Evolutionary conservation across 2,797 vertebrate genomes (phyloP).

Genomic region (Gymnopithys bicolor): DNA sequence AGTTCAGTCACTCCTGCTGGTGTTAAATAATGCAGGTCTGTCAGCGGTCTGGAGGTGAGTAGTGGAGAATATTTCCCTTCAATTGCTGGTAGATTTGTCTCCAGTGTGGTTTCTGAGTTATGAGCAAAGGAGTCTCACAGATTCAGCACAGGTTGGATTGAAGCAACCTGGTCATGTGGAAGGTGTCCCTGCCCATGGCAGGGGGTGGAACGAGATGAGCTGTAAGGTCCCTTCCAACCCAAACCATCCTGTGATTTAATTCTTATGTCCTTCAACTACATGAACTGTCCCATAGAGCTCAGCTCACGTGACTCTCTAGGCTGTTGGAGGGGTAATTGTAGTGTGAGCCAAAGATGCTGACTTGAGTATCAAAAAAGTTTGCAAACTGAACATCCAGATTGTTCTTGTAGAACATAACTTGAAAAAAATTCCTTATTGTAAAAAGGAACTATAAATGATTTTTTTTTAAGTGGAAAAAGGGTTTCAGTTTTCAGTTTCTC

Average conservation of each 20-base stretch:
- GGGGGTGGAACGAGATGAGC: background rate
- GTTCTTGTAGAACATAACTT: background rate
- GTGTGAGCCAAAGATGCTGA: background rate
- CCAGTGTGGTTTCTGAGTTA: background rate
- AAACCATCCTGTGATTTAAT: background rate
- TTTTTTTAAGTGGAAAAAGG: background rate
- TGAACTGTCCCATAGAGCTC: background rate
- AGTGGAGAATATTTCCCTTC: background rate
- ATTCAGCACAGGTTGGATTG: background rate
- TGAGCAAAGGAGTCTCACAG: background rate
- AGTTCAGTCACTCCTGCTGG: background rate
- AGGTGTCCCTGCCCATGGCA: background rate
- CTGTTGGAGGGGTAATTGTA: background rate
- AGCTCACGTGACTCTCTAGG: background rate
- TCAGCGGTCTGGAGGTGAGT: background rate
- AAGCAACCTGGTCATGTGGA: background rate
- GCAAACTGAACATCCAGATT: conserved; percentile 14
- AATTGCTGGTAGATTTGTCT: background rate
- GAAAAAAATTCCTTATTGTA: conserved; percentile 21
- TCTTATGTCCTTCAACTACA: accelerated
- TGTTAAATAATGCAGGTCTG: background rate
- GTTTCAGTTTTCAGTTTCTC: background rate
- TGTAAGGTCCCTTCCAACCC: background rate
- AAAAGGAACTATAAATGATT: conserved; percentile 3
- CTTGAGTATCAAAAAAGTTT: background rate